phyloP scores from a whole-genome alignment of 2,888 invertebrate genomes.

The Melanotus villosus region DNA sequence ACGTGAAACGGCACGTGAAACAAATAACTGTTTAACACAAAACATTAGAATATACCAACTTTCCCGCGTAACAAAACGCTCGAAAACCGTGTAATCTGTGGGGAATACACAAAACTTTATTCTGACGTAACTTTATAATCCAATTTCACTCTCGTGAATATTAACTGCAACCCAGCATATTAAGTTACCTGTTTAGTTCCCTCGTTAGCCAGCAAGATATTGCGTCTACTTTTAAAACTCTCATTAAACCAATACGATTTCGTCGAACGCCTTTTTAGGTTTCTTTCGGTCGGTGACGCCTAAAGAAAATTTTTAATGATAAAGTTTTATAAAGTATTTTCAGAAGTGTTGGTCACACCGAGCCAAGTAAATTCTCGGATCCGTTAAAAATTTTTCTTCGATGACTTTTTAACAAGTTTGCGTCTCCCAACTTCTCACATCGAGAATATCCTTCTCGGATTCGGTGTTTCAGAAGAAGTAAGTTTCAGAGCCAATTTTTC shows the following conservation, averaged over 20 bases:
- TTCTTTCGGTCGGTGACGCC: neutral
- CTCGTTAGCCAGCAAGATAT: constrained; percentile 30
- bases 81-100: constrained; percentile 30
- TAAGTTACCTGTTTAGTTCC: constrained; percentile 35
- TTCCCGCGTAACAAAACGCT: constrained; percentile 28
- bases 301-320: neutral
- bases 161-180: constrained; percentile 42
- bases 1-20: no score
- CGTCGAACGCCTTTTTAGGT: neutral
- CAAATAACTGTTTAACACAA: neutral
- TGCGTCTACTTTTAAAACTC: constrained; percentile 16
- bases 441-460: no score
- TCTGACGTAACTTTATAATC: constrained; percentile 49
- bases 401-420: neutral
- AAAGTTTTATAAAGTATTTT: no score
- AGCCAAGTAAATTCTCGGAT: neutral
- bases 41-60: constrained; percentile 20
- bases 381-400: neutral
- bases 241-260: constrained; percentile 9
- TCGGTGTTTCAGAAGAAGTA: no score
- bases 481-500: no score
- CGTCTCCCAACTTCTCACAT: neutral
- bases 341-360: no score
- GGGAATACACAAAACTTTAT: constrained; percentile 37
- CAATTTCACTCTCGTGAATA: constrained; percentile 48